A percentile compares a stretch with the other conserved stretches of the same genome.
Evolutionary conservation across 92 coral and sea anemone species (phyloP).

Genomic region (Heliopora coerulea): DNA sequence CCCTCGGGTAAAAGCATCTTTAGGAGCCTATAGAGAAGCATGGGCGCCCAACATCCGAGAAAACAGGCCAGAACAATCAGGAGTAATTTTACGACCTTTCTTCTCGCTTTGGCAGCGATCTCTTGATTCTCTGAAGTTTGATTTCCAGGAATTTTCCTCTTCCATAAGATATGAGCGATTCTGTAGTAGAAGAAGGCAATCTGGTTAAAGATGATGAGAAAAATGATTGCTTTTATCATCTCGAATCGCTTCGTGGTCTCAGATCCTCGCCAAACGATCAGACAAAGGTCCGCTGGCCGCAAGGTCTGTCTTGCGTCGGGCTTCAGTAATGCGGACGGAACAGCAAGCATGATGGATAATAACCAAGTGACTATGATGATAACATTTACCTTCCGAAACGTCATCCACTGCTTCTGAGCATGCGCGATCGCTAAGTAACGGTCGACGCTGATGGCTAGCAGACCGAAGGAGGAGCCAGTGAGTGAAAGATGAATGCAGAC

Average conservation of each 20-base stretch:
- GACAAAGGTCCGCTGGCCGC: slow-evolving; percentile 18
- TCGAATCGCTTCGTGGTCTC: slow-evolving; percentile 20
- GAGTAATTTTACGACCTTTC: slow-evolving; percentile 21
- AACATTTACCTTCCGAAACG: slow-evolving; percentile 24
- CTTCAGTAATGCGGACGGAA: slow-evolving; percentile 8
- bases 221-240: slow-evolving; percentile 20
- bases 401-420: slow-evolving; percentile 27
- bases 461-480: slow-evolving; percentile 9
- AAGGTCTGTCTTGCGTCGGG: slow-evolving; percentile 12
- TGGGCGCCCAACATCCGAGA: slow-evolving; percentile 31
- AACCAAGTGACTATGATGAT: slow-evolving; percentile 24
- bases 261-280: slow-evolving; percentile 23
- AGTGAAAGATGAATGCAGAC: slow-evolving; percentile 26
- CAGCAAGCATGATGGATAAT: slow-evolving; percentile 26
- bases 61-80: slow-evolving; percentile 21
- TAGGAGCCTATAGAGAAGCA: slow-evolving; percentile 11
- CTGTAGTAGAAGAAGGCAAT: slow-evolving; percentile 32
- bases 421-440: slow-evolving; percentile 34
- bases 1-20: slow-evolving; percentile 22
- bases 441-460: slow-evolving; percentile 28
- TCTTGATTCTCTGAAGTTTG: slow-evolving; percentile 38
- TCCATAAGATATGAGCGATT: slow-evolving; percentile 27
- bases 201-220: neutral
- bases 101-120: slow-evolving; percentile 19
- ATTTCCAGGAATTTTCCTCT: slow-evolving; percentile 33